Evolutionary conservation across 1,140 invertebrate genomes (phyloP).

Genomic region (Rhyzopertha dominica): DNA sequence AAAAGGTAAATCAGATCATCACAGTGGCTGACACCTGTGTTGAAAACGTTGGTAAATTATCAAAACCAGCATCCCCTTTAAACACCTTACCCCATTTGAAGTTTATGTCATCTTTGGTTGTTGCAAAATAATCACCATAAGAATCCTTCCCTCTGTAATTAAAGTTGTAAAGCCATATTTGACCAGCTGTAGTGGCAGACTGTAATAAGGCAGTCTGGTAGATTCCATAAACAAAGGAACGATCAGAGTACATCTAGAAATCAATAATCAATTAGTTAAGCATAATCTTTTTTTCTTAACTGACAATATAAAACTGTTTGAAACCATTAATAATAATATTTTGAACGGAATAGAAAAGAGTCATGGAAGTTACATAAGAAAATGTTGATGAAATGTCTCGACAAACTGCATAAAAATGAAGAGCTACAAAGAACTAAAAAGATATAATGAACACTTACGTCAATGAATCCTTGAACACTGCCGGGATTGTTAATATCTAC

Average conservation of each 20-base stretch:
- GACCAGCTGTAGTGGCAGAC: slow-evolving; percentile 15
- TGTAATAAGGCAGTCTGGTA: slow-evolving; percentile 30
- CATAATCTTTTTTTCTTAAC: too few species aligned
- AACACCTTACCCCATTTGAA: slow-evolving; percentile 23
- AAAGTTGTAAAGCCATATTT: slow-evolving; percentile 30
- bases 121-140: slow-evolving; percentile 23
- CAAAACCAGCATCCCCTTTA: neutral
- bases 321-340: too few species aligned
- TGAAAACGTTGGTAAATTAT: slow-evolving; percentile 6
- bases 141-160: slow-evolving; percentile 23
- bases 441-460: too few species aligned
- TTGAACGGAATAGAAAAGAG: too few species aligned
- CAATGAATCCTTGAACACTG: slow-evolving; percentile 27
- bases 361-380: too few species aligned
- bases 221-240: slow-evolving; percentile 23
- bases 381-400: too few species aligned
- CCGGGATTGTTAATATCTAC: slow-evolving; percentile 19
- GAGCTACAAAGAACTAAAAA: too few species aligned
- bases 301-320: too few species aligned
- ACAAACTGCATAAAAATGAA: too few species aligned
- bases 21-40: slow-evolving; percentile 27
- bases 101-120: slow-evolving; percentile 16
- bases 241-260: slow-evolving; percentile 30
- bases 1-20: slow-evolving; percentile 35
- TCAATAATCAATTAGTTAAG: neutral